These are phyloP conservation scores for Sminthurinus aureus DNA, from an alignment of 2,888 invertebrate species.

Conservation along the genomic window DNA sequence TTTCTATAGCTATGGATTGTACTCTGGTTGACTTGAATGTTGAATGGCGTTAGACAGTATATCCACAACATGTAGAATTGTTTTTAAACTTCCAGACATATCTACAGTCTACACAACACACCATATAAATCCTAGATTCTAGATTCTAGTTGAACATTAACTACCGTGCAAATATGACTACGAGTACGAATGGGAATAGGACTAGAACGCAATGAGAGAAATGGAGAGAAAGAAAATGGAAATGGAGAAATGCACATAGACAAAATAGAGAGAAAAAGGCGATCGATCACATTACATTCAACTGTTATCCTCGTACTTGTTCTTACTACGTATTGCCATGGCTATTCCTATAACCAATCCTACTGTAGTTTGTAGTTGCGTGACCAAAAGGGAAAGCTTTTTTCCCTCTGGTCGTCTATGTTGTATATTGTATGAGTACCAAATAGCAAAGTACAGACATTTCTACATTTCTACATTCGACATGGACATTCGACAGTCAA, in stretches of 20 bases:
- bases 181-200: too few relatives aligned
- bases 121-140: too few relatives aligned
- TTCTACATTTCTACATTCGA: background rate
- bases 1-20: too few relatives aligned
- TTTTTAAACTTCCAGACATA: background rate
- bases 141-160: background rate
- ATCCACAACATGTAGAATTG: too few relatives aligned
- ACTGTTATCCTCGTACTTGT: too few relatives aligned
- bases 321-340: too few relatives aligned
- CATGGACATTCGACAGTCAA: background rate
- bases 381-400: slow-evolving; percentile 32
- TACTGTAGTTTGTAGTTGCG: slow-evolving; percentile 18
- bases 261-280: slow-evolving; percentile 16
- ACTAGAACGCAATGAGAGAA: too few relatives aligned
- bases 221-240: too few relatives aligned
- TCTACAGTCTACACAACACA: background rate
- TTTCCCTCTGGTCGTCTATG: background rate
- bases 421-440: slow-evolving; percentile 2
- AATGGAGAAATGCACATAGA: background rate
- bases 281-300: slow-evolving; percentile 33
- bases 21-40: too few relatives aligned
- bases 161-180: too few relatives aligned
- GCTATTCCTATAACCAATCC: background rate
- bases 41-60: too few relatives aligned
- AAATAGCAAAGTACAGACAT: background rate